Evolutionary conservation across 1,140 invertebrate genomes (phyloP), one percentile per base, ranked within the genome.

Genomic region (Theocolax elegans): DNA sequence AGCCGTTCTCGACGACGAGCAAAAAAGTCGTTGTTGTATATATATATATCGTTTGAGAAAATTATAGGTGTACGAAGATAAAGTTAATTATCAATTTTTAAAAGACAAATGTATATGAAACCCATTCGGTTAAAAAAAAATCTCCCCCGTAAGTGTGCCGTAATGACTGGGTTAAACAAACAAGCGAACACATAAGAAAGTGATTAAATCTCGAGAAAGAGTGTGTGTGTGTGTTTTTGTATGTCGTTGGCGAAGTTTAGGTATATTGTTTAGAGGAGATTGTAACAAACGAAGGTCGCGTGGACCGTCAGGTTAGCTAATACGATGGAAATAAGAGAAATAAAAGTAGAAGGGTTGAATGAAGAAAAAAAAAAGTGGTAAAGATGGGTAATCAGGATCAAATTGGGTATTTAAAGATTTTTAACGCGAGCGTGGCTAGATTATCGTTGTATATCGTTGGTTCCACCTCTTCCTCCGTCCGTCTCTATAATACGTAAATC

Each of bases 381-480:
- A 65, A 66, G 72, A 68, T 72, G 38, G 49, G 72, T 79, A 83
- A 85, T 85, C 83, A 84, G 81, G 81, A 79, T 82, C 78, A 82
- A 85, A 83, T 83, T 83, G 79, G 80, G 76, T 83, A 83, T 81
- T 79, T 76, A 75, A 82, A 77, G 76, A 84, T 83, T 81, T 84
- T 76, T n/a, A n/a, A 79, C 75, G 77, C 72, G 60, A 10, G 59
- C 10, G 9, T 15, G 10, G 10, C 3, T 62, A 53, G 31, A 65
- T 53, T 3, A 3, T 21, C 23, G 40, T n/a, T 51, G 48, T 64
- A 12, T 15, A 10, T 46, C 40, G 4, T 35, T 35, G 10, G 4
- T 35, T 35, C 10, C 10, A 6, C 31, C 17, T 62, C 59, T 48
- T 3, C 51, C 6, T 25, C 19, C 25, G 19, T 38, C 46, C 40